A percentile compares a stretch with the other conserved stretches of the same genome.
phyloP scores from a whole-genome alignment of 2,797 vertebrate genomes.

The Tauraco hartlaubi region DNA sequence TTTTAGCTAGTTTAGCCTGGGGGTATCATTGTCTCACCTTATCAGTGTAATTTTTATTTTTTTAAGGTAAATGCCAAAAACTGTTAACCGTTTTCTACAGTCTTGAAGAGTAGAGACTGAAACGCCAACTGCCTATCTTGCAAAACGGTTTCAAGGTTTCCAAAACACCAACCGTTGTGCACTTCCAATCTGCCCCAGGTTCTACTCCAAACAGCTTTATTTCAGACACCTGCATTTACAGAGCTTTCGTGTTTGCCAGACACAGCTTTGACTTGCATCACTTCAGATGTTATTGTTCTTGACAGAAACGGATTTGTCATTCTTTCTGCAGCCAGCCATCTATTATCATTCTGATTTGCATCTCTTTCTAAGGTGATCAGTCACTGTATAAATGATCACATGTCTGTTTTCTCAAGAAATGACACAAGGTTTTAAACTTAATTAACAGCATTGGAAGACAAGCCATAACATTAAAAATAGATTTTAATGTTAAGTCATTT shows the following conservation, averaged over 20 bases:
- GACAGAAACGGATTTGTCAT: neutral
- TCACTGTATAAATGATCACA: neutral
- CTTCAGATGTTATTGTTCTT: neutral
- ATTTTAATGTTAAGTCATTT: conserved; percentile 28
- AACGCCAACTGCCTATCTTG: neutral
- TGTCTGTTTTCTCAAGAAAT: neutral
- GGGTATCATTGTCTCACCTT: neutral
- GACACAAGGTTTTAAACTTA: neutral
- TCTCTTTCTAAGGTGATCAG: neutral
- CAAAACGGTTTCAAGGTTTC: neutral
- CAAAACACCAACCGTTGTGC: neutral
- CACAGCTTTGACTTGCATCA: neutral
- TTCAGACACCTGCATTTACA: neutral
- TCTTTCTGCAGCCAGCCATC: neutral
- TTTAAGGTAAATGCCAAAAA: neutral
- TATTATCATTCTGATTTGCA: neutral
- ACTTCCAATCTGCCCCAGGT: neutral
- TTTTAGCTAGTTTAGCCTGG: neutral
- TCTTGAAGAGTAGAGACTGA: neutral
- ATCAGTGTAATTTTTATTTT: neutral
- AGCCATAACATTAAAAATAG: conserved; percentile 33
- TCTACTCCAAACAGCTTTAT: neutral
- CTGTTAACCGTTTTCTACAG: neutral
- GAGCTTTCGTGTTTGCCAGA: neutral
- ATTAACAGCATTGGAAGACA: conserved; percentile 37